Base-by-base conservation (phyloP, 2,113 vertebrate species). In the Gadus chalcogrammus region DNA sequence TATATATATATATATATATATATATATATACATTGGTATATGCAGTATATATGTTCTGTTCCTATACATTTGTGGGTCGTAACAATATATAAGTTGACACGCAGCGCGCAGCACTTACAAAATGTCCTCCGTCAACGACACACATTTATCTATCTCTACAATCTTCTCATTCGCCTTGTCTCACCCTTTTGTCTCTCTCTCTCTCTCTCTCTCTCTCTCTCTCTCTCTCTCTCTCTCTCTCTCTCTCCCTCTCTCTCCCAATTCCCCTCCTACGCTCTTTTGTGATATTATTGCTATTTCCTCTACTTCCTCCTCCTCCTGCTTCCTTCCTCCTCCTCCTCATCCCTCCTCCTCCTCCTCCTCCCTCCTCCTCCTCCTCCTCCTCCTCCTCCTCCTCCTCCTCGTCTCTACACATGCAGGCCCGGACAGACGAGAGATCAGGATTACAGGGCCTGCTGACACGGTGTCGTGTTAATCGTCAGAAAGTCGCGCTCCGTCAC, bases 371-470 rank as follows among this genome's bases (percentile, higher is more conserved):
- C 83, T 71, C 27, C n/a, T 28, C 42, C 42, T 18, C 58, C 3
- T n/a, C 11, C 64, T 77, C n/a, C n/a, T n/a, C n/a, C n/a, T n/a
- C n/a, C 83, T 71, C 27, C n/a, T 28, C 42, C 42, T 18, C 58
- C 3, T n/a, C 11, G 61, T 65, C 82, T 72, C 78, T 75, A 83
- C 84, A 86, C 83, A 80, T 79, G 83, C 85, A 87, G 83, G 77
- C 86, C 87, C 83, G 85, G 85, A 88, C 87, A 85, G 88, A 88
- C 87, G 42, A 11, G 42, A 48, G 42, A 48, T 48, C 87, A 83
- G 89, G 88, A 88, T 90, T 88, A 89, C 88, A 82, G 85, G 86
- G 84, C 82, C 79, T 81, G 87, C 84, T 89, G 89, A 90, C 89
- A 90, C 63, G 78, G 82, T 88, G 89, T 89, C 86, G 88, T 86